A percentile compares a stretch with the other conserved stretches of the same genome.
These are phyloP conservation scores for Raphicerus campestris DNA, from an alignment of 2,113 vertebrate genomes.

Conservation along the genomic window DNA sequence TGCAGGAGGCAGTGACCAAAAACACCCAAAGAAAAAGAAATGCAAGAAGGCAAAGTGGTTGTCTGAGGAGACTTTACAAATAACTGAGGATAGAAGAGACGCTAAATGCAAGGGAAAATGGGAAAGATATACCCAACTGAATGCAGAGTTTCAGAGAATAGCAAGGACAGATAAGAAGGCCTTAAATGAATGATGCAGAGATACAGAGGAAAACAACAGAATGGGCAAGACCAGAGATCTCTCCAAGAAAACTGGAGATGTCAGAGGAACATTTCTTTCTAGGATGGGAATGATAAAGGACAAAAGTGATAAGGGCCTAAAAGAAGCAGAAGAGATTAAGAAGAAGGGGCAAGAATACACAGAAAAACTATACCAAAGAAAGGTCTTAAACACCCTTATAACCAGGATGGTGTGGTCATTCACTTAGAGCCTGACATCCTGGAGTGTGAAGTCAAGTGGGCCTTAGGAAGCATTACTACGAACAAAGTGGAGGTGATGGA, in stretches of 20 bases:
- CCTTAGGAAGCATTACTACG: background rate
- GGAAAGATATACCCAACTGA: background rate
- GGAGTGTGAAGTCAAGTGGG: background rate
- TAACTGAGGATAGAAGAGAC: background rate
- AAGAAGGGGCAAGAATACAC: background rate
- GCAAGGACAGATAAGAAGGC: background rate
- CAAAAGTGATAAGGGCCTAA: background rate
- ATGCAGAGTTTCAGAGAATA: background rate
- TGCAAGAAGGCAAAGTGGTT: background rate
- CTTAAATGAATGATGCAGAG: background rate
- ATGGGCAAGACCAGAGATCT: background rate
- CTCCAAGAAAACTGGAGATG: background rate
- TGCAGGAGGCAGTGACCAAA: background rate
- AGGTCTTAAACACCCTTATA: background rate
- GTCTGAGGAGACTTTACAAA: background rate
- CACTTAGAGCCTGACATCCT: background rate
- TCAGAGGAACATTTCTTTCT: background rate
- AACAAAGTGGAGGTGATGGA: background rate
- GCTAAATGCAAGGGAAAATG: background rate
- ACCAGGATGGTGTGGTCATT: background rate
- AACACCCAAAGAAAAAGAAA: background rate
- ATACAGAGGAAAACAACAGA: background rate
- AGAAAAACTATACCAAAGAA: background rate
- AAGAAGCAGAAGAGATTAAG: background rate
- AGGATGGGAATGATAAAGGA: background rate